Conservation (phyloP, 2,113 vertebrate genomes). For the Chitala chitala region DNA sequence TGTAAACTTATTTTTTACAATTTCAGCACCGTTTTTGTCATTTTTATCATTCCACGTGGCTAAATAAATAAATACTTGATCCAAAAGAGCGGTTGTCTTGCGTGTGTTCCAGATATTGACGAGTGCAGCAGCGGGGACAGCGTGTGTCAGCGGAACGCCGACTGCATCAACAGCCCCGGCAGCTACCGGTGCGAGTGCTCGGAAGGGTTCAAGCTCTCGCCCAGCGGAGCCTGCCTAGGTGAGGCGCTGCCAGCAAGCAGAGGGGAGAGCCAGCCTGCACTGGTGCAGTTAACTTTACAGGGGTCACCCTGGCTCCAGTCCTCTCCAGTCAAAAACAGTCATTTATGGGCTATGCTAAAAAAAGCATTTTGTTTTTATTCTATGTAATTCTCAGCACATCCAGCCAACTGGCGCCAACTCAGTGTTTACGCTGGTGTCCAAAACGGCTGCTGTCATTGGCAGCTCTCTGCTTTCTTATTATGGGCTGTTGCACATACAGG, state of each 20-base stretch:
- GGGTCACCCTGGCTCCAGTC: not conserved
- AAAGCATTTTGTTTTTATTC: not conserved
- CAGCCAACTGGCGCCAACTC: not conserved
- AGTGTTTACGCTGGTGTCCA: not conserved
- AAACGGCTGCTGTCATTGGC: slow-evolving; percentile 1
- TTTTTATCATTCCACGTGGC: no score
- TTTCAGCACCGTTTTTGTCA: no score
- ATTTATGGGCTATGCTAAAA: not conserved
- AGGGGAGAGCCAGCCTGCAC: not conserved
- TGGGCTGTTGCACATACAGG: not conserved
- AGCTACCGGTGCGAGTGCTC: slow-evolving; percentile 79
- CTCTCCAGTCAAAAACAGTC: not conserved
- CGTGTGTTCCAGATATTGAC: slow-evolving; percentile 64
- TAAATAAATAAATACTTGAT: no score
- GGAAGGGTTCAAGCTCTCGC: slow-evolving; percentile 69
- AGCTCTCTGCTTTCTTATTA: not conserved
- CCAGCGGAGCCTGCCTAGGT: slow-evolving; percentile 74
- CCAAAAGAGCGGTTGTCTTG: no score
- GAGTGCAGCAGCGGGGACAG: slow-evolving; percentile 72
- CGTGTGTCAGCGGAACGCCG: slow-evolving; percentile 74
- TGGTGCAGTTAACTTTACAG: no score
- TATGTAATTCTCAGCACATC: not conserved
- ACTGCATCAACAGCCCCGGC: slow-evolving; percentile 78
- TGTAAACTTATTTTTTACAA: no score
- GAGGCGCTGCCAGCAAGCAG: slow-evolving; percentile 39